Conservation (phyloP, 2,113 vertebrate species). For the Columbina picui region DNA sequence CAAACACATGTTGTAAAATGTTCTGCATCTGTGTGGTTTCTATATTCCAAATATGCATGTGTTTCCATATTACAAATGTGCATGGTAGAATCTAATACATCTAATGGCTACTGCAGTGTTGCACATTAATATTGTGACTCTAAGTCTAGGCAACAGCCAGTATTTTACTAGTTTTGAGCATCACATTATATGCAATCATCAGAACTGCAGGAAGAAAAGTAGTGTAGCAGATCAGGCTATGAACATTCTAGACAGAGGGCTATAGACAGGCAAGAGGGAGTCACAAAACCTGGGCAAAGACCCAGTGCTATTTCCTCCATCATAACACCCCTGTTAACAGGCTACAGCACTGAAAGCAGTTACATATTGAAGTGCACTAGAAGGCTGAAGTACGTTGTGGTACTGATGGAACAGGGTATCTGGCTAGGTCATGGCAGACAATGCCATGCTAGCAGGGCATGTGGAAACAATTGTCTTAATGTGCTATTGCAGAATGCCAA, state of each 20-base stretch:
- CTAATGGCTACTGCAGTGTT: neutral
- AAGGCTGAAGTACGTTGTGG: neutral
- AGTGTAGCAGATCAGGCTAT: neutral
- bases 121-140: neutral
- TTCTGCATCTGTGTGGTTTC: constrained; percentile 15
- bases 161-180: neutral
- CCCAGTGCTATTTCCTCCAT: neutral
- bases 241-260: neutral
- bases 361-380: neutral
- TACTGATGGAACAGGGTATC: neutral
- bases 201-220: neutral
- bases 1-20: constrained; percentile 4
- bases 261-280: neutral
- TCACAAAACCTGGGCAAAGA: neutral
- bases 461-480: neutral
- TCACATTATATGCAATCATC: neutral
- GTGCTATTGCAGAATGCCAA: neutral
- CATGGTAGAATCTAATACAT: constrained; percentile 21
- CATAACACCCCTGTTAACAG: neutral
- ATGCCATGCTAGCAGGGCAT: too few species aligned
- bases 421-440: neutral
- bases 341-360: neutral
- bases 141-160: neutral
- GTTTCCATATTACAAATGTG: constrained; percentile 18
- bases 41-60: neutral